Evolutionary conservation across 2,113 vertebrate species (phyloP).

Genomic region (Thryonomys swinderianus): DNA sequence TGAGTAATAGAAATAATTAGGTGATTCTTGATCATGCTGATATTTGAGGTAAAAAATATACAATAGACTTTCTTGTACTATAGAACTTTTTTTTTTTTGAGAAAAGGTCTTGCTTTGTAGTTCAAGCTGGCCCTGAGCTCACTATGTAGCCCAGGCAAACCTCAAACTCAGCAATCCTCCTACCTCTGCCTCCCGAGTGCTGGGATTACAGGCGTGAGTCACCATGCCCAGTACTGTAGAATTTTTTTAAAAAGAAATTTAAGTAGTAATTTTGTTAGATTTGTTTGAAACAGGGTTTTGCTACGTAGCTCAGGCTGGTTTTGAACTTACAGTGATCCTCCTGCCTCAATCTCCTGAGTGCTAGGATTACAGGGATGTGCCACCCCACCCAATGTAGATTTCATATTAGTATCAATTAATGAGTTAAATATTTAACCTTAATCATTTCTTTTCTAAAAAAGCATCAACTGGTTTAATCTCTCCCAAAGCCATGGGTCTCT

Average conservation of each 20-base stretch:
- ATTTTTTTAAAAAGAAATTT: slow-evolving; percentile 5
- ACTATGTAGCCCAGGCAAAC: no score
- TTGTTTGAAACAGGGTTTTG: background rate
- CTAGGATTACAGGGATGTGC: background rate
- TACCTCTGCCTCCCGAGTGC: no score
- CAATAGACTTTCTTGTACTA: background rate
- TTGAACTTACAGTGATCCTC: background rate
- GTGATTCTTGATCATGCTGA: slow-evolving; percentile 21
- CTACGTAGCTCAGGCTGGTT: background rate
- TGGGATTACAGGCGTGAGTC: no score
- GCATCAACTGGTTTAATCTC: slow-evolving; percentile 86
- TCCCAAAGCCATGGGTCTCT: slow-evolving; percentile 90
- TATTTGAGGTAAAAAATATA: slow-evolving; percentile 21
- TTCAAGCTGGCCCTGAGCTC: no score
- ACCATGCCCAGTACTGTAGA: background rate
- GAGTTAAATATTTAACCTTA: slow-evolving; percentile 32
- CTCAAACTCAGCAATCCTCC: no score
- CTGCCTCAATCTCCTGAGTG: background rate
- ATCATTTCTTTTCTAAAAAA: background rate
- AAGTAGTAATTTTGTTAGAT: slow-evolving; percentile 27
- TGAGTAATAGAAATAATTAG: slow-evolving; percentile 19
- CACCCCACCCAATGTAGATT: background rate
- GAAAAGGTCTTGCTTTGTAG: no score
- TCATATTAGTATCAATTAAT: slow-evolving; percentile 21
- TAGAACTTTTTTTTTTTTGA: background rate